A percentile compares a stretch with the other conserved stretches of the same genome.
Conservation (phyloP, 2,888 invertebrate species). For the Ophioninae sp. region DNA sequence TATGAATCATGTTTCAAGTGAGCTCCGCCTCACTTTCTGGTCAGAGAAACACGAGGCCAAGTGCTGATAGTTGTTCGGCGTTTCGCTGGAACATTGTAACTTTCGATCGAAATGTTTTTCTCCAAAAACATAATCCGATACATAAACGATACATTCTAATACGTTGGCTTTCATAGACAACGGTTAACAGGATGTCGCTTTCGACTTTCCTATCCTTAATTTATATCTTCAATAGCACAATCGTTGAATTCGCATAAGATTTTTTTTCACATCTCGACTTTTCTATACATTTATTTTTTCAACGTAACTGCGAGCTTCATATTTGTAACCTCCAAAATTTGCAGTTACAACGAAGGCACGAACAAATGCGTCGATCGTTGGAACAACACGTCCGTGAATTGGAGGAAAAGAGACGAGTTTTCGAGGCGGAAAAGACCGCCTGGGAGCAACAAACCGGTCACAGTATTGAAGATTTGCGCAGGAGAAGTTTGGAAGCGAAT, state of each 20-base stretch:
- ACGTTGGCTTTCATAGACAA: too few species aligned
- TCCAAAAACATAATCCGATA: neutral
- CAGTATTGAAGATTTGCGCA: slow-evolving; percentile 93
- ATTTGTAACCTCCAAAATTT: slow-evolving; percentile 1
- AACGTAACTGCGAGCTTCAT: neutral
- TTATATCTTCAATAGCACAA: too few species aligned
- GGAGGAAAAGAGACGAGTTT: slow-evolving; percentile 92
- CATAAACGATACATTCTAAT: neutral
- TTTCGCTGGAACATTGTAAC: neutral
- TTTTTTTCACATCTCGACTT: too few species aligned
- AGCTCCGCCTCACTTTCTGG: neutral
- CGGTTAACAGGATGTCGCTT: too few species aligned
- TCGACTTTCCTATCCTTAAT: too few species aligned
- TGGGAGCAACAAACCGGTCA: slow-evolving; percentile 96
- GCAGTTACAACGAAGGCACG: slow-evolving; percentile 92
- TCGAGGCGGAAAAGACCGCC: slow-evolving; percentile 91
- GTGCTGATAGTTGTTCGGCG: neutral
- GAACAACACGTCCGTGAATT: slow-evolving; percentile 96
- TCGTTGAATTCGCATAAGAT: too few species aligned
- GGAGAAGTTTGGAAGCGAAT: slow-evolving; percentile 93
- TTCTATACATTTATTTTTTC: neutral
- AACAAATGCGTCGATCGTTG: slow-evolving; percentile 88
- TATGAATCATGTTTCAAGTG: neutral
- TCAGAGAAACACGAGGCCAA: neutral
- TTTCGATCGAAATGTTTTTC: neutral